Conservation (phyloP, 2,113 vertebrate genomes). For the Monarcha castaneiventris region DNA sequence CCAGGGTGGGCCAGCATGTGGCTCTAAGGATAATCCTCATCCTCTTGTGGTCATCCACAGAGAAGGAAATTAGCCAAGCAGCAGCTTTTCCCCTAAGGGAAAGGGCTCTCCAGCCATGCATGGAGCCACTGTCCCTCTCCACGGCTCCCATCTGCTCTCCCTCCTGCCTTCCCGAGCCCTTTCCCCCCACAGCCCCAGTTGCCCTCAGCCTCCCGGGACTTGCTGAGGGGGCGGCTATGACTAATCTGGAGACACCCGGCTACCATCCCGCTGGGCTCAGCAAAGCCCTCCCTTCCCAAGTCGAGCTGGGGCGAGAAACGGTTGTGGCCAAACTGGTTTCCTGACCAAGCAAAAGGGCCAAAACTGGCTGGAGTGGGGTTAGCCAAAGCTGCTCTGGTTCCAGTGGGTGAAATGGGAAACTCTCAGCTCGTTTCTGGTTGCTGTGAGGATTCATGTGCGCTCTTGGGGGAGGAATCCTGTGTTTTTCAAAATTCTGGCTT, state of each 20-base stretch:
- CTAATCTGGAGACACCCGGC: not conserved
- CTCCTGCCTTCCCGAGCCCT: not conserved
- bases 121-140: not conserved
- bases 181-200: not conserved
- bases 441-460: not conserved
- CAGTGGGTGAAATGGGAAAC: not conserved
- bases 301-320: not conserved
- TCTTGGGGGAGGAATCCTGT: not conserved
- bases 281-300: not conserved
- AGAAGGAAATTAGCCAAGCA: not conserved
- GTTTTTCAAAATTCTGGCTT: not conserved
- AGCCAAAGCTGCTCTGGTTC: not conserved
- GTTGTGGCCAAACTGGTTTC: constrained; percentile 28
- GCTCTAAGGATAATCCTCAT: not conserved
- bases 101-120: not conserved
- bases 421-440: not conserved
- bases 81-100: not conserved
- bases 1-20: not conserved
- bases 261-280: not conserved
- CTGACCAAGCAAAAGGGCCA: constrained; percentile 3
- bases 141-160: not conserved
- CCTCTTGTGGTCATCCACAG: not conserved
- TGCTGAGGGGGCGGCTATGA: not conserved
- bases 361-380: not conserved
- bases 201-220: not conserved